Evolutionary conservation across 1,140 invertebrate genomes (phyloP).

Genomic region (Drosophila ficusphila): DNA sequence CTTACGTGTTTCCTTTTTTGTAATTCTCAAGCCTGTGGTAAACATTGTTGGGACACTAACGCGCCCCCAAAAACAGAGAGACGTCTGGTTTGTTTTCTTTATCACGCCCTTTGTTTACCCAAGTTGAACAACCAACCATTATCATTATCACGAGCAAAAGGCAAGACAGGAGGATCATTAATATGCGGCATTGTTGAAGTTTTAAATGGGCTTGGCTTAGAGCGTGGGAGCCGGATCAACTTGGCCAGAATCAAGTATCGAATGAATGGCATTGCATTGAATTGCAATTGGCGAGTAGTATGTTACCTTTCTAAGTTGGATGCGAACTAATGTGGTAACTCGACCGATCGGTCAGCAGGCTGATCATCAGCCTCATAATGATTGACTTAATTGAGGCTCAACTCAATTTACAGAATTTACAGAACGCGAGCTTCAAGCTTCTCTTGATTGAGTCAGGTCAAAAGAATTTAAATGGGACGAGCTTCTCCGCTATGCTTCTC

Average conservation of each 20-base stretch:
- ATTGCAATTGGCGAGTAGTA: conserved; percentile 23
- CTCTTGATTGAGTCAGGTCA: conserved; percentile 83
- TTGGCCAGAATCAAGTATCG: conserved; percentile 19
- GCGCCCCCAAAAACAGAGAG: not conserved
- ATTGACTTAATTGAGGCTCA: conserved; percentile 57
- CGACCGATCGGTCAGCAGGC: conserved; percentile 44
- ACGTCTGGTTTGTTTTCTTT: conserved; percentile 11
- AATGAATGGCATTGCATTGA: conserved; percentile 19
- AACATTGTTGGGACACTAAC: conserved; percentile 7
- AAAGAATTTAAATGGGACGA: conserved; percentile 75
- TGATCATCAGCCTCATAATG: conserved; percentile 10
- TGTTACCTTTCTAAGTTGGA: not conserved
- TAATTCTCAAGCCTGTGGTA: conserved; percentile 7
- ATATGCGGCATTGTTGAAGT: conserved; percentile 55
- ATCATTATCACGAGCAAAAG: conserved; percentile 46
- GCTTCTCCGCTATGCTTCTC: conserved; percentile 1
- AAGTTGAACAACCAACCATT: conserved; percentile 25
- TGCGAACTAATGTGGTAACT: conserved; percentile 14
- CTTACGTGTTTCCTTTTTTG: not conserved
- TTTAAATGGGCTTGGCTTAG: conserved; percentile 23
- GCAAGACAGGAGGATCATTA: conserved; percentile 52
- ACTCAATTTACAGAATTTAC: conserved; percentile 59
- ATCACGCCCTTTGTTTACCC: conserved; percentile 35
- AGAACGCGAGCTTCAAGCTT: conserved; percentile 59
- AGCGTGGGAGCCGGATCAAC: conserved; percentile 59